Conservation (phyloP, 2,888 invertebrate genomes). For the Rhynchonema sp. region DNA sequence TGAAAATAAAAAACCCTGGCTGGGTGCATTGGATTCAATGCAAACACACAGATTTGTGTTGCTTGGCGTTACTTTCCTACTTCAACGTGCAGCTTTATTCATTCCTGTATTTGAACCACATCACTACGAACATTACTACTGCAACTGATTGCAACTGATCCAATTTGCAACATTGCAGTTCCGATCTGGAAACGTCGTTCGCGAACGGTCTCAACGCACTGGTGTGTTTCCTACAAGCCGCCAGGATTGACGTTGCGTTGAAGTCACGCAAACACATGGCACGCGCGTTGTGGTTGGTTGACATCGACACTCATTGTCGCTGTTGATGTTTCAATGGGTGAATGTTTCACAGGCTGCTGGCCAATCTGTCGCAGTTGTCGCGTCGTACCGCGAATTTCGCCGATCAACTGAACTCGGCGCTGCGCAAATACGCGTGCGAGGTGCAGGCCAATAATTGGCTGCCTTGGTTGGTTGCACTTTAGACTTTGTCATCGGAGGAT, state of each 20-base stretch:
- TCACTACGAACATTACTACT: no score
- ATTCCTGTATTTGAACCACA: no score
- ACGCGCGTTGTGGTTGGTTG: slow-evolving; percentile 3
- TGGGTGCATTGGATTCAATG: no score
- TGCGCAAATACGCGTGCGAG: slow-evolving; percentile 11
- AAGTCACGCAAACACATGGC: slow-evolving; percentile 17
- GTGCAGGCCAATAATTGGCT: slow-evolving; percentile 20
- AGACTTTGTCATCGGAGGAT: no score
- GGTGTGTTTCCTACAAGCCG: slow-evolving; percentile 15
- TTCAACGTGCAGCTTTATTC: no score
- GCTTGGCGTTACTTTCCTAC: no score
- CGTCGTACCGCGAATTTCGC: neutral
- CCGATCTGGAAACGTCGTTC: neutral
- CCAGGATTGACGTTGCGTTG: slow-evolving; percentile 11
- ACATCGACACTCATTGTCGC: no score
- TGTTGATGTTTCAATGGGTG: neutral
- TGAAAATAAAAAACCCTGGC: no score
- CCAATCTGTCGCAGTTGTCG: neutral
- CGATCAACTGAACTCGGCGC: neutral
- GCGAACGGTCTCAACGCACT: slow-evolving; percentile 12
- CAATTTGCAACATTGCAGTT: no score
- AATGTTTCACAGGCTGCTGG: neutral
- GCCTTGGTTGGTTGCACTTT: slow-evolving; percentile 13
- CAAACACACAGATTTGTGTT: no score
- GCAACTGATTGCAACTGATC: no score